Percentiles rank a stretch among this genome's conserved stretches.
phyloP scores from a whole-genome alignment of 2,113 vertebrate genomes.

The Gopherus evgoodei region DNA sequence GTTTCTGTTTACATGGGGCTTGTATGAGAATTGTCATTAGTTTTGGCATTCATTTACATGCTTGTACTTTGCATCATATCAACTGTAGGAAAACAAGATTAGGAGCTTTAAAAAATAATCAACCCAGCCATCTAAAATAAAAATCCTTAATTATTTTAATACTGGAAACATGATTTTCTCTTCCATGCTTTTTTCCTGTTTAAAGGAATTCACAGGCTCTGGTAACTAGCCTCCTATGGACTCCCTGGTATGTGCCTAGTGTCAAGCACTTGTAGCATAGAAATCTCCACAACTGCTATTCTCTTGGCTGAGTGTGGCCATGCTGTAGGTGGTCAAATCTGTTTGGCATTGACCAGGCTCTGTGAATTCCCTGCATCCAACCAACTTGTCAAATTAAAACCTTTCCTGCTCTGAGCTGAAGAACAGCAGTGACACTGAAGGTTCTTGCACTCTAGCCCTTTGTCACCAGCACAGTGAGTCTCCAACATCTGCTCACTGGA shows the following conservation, averaged over 20 bases:
- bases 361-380: constrained; percentile 75
- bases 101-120: constrained; percentile 42
- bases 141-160: constrained; percentile 53
- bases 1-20: constrained; percentile 75
- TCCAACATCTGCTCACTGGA: constrained; percentile 74
- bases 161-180: not conserved
- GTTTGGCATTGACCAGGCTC: constrained; percentile 68
- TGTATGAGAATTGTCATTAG: constrained; percentile 63
- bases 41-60: constrained; percentile 64
- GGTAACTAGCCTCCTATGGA: not conserved
- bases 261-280: constrained; percentile 42
- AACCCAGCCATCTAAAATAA: constrained; percentile 31
- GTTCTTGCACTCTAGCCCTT: constrained; percentile 72
- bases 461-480: constrained; percentile 67
- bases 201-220: not conserved
- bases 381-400: constrained; percentile 78
- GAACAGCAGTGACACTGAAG: constrained; percentile 66
- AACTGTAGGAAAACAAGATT: not conserved
- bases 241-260: not conserved
- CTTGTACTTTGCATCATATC: constrained; percentile 36
- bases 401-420: constrained; percentile 28
- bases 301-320: constrained; percentile 61
- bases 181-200: not conserved
- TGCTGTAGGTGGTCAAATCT: constrained; percentile 72
- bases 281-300: constrained; percentile 67